Conservation (phyloP, 2,888 invertebrate genomes). For the Alloplasta piceator region DNA sequence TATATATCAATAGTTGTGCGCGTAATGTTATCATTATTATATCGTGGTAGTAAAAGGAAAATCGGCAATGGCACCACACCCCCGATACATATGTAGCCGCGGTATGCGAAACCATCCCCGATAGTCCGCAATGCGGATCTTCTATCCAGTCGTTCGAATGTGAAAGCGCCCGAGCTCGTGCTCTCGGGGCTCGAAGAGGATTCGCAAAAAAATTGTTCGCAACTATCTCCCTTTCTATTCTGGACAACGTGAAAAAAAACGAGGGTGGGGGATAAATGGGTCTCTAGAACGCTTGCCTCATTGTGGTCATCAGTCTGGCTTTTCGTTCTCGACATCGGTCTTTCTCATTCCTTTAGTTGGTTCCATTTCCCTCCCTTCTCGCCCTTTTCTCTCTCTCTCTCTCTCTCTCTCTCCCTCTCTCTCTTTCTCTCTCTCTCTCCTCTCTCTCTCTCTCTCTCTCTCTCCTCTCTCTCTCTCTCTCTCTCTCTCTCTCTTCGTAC, state of each 20-base stretch:
- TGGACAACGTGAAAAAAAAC: background rate
- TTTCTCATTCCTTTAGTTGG: slow-evolving; percentile 18
- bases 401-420: slow-evolving; percentile 44
- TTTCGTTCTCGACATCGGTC: slow-evolving; percentile 34
- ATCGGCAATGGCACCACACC: slow-evolving; percentile 40
- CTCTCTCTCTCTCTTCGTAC: slow-evolving; percentile 22
- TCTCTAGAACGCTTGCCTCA: slow-evolving; percentile 57
- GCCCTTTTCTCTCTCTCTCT: slow-evolving; percentile 36
- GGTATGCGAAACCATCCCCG: slow-evolving; percentile 75
- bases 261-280: slow-evolving; percentile 38
- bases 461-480: slow-evolving; percentile 20
- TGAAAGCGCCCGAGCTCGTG: slow-evolving; percentile 64
- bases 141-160: slow-evolving; percentile 72
- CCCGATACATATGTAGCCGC: slow-evolving; percentile 21
- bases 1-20: background rate
- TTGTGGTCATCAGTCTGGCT: slow-evolving; percentile 63
- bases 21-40: slow-evolving; percentile 15
- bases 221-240: slow-evolving; percentile 36
- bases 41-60: slow-evolving; percentile 48
- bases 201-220: slow-evolving; percentile 68
- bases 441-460: no score
- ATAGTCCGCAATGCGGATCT: slow-evolving; percentile 80
- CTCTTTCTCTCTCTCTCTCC: slow-evolving; percentile 51
- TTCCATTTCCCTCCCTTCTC: slow-evolving; percentile 46
- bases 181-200: slow-evolving; percentile 67